These are phyloP conservation scores for Arvicanthis niloticus DNA, from an alignment of 2,113 vertebrate genomes.

Conservation along the genomic window DNA sequence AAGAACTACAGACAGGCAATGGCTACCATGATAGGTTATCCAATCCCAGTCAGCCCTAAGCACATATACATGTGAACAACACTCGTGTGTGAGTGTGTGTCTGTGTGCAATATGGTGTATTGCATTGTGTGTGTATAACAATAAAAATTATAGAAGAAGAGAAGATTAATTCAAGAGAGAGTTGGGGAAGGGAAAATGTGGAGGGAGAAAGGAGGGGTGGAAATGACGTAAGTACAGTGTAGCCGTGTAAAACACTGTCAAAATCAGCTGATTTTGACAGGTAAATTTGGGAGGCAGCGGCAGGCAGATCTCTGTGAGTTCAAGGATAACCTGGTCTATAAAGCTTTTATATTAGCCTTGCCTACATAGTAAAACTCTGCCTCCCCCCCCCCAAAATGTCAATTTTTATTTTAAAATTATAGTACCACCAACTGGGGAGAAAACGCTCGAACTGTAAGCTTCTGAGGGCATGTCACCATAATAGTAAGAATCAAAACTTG, in stretches of 20 bases:
- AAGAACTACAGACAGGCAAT: background rate
- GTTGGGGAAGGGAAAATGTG: background rate
- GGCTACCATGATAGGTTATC: background rate
- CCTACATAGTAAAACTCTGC: background rate
- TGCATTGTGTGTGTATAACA: background rate
- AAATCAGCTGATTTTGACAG: background rate
- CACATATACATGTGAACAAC: background rate
- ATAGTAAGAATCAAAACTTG: background rate
- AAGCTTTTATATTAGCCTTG: background rate
- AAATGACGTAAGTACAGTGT: background rate
- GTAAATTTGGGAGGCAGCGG: background rate
- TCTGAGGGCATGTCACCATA: background rate
- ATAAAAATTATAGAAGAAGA: background rate
- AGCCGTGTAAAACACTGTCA: background rate
- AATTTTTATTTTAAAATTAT: background rate
- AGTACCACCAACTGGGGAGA: background rate
- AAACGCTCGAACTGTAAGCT: background rate
- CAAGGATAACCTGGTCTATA: background rate
- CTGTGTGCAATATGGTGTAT: no score
- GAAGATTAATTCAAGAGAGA: background rate
- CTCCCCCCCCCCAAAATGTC: background rate
- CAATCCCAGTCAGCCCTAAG: no score
- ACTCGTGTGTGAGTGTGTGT: background rate
- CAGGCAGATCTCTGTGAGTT: background rate
- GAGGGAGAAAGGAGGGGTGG: no score